A percentile compares a stretch with the other conserved stretches of the same genome.
phyloP scores from a whole-genome alignment of 2,888 invertebrate genomes.

The Macrosoma leucophasiata region DNA sequence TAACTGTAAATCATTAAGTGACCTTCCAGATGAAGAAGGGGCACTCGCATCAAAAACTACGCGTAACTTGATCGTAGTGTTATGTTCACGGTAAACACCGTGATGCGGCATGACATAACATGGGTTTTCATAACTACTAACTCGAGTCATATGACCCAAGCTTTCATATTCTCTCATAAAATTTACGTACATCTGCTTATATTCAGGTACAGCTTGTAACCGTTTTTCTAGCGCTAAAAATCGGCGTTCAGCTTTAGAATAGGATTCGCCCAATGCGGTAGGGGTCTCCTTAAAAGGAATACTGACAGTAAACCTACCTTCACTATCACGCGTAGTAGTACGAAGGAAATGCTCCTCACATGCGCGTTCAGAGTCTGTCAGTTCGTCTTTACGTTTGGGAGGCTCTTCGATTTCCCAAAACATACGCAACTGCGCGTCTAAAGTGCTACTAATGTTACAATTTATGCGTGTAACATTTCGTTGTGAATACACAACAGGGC shows the following conservation, averaged over 20 bases:
- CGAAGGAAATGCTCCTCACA: not conserved
- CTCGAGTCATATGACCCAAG: slow-evolving; percentile 12
- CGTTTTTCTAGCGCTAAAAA: not conserved
- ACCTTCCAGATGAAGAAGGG: slow-evolving; percentile 7
- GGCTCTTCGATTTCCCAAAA: slow-evolving; percentile 26
- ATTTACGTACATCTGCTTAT: slow-evolving; percentile 9
- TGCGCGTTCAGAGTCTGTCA: slow-evolving; percentile 1
- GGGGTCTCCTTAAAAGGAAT: slow-evolving; percentile 6
- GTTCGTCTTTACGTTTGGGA: not conserved
- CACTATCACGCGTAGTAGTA: slow-evolving; percentile 5
- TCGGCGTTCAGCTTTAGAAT: not conserved
- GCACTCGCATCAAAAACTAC: slow-evolving; percentile 30
- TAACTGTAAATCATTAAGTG: slow-evolving; percentile 24
- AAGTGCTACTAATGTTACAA: slow-evolving; percentile 19
- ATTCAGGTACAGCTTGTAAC: slow-evolving; percentile 2
- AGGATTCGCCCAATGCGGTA: slow-evolving; percentile 1
- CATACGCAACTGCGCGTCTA: slow-evolving; percentile 16
- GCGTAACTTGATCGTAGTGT: slow-evolving; percentile 26
- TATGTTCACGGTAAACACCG: slow-evolving; percentile 24
- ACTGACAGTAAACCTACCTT: slow-evolving; percentile 10
- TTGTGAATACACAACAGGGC: slow-evolving; percentile 12
- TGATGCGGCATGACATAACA: slow-evolving; percentile 25
- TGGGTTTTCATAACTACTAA: not conserved
- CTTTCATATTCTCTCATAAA: slow-evolving; percentile 11
- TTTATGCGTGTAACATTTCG: slow-evolving; percentile 1